Percentiles rank a stretch among this genome's conserved stretches.
These are phyloP conservation scores for Pseudomyrmex cubaensis DNA, from an alignment of 1,140 invertebrate genomes.

Conservation along the genomic window DNA sequence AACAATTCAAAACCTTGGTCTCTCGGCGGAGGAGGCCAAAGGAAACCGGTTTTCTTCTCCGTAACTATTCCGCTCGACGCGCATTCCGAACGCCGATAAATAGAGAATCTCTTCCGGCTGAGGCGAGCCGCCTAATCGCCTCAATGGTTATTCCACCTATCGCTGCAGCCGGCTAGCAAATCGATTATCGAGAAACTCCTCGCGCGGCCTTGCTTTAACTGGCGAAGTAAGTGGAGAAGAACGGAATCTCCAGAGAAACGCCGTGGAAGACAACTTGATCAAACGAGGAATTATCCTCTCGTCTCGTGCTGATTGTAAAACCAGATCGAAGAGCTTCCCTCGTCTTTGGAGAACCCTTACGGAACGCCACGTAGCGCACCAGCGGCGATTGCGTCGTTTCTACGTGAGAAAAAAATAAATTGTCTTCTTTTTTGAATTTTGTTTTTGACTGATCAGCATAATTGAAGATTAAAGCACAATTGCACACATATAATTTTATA, in stretches of 20 bases:
- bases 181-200: slow-evolving; percentile 63
- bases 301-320: slow-evolving; percentile 16
- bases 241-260: slow-evolving; percentile 5
- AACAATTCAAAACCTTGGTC: background rate
- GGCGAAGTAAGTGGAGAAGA: slow-evolving; percentile 4
- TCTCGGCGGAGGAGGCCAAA: background rate
- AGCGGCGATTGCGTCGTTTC: background rate
- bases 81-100: slow-evolving; percentile 18
- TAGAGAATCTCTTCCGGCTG: background rate
- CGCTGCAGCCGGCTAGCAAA: slow-evolving; percentile 7
- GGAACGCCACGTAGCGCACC: background rate
- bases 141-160: slow-evolving; percentile 34
- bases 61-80: slow-evolving; percentile 26
- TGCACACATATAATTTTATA: too few species aligned
- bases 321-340: background rate
- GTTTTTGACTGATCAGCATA: background rate
- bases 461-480: background rate
- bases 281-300: slow-evolving; percentile 44
- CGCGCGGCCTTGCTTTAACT: slow-evolving; percentile 36
- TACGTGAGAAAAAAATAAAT: background rate
- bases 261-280: slow-evolving; percentile 33
- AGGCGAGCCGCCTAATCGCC: slow-evolving; percentile 36
- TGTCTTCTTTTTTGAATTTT: background rate
- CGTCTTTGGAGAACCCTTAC: background rate
- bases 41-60: background rate